These are phyloP conservation scores for Thalassarche chlororhynchos DNA, from an alignment of 2,113 vertebrate species.

Conservation along the genomic window DNA sequence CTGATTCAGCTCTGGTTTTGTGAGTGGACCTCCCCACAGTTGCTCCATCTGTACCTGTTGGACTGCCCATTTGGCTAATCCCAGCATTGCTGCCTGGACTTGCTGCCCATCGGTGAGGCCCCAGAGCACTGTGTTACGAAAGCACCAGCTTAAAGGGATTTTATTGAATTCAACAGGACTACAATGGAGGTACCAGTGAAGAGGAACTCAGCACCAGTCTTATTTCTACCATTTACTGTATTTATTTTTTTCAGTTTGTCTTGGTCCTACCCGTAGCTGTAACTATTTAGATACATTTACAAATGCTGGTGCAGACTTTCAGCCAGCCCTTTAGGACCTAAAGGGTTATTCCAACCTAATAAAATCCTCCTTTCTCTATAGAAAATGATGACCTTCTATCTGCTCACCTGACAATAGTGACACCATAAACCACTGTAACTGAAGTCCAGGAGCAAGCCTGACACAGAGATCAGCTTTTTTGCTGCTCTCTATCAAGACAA, in stretches of 20 bases:
- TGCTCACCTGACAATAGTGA: neutral
- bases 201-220: neutral
- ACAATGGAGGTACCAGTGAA: neutral
- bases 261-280: neutral
- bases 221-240: neutral
- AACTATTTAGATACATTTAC: neutral
- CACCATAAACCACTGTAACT: neutral
- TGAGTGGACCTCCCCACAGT: neutral
- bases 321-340: neutral
- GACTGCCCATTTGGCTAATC: neutral
- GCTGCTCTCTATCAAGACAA: neutral
- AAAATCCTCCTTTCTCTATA: neutral
- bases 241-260: neutral
- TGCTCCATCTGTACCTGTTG: neutral
- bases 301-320: neutral
- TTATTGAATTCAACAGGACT: neutral
- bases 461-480: neutral
- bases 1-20: neutral
- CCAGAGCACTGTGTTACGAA: neutral
- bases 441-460: neutral
- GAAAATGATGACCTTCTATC: neutral
- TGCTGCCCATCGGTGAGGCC: neutral
- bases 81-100: neutral
- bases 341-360: neutral
- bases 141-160: neutral